A percentile compares a stretch with the other conserved stretches of the same genome.
Conservation (phyloP, 1,140 invertebrate species). For the Trichonephila clavata region DNA sequence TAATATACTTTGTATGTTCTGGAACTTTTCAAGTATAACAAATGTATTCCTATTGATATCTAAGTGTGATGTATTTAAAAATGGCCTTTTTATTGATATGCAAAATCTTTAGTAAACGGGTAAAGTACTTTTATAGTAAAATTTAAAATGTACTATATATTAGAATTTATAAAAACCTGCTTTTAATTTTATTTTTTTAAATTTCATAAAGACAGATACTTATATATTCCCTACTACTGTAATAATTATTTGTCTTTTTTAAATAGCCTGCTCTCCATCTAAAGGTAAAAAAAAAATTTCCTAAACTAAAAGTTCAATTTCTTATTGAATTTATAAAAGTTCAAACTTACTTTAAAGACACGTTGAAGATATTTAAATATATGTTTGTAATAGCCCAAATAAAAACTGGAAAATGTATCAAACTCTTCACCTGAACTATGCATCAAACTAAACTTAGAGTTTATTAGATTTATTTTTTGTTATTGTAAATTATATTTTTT, state of each 20-base stretch:
- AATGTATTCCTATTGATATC: not conserved
- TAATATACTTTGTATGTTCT: not conserved
- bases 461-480: too few relatives aligned
- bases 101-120: not conserved
- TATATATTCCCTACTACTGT: not conserved
- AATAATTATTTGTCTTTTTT: not conserved
- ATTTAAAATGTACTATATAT: not conserved
- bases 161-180: not conserved
- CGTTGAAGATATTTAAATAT: too few relatives aligned
- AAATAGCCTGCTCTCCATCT: too few relatives aligned
- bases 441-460: too few relatives aligned
- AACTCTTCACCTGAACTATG: too few relatives aligned
- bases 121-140: slow-evolving; percentile 27
- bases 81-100: not conserved
- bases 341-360: too few relatives aligned
- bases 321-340: too few relatives aligned
- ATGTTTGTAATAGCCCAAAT: too few relatives aligned
- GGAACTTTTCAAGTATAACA: not conserved
- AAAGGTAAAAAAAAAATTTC: too few relatives aligned
- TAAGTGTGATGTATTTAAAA: not conserved
- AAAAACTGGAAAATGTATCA: too few relatives aligned
- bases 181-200: slow-evolving; percentile 1
- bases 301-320: too few relatives aligned
- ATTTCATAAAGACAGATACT: not conserved
- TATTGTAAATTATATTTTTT: too few relatives aligned